phyloP scores from a whole-genome alignment of 2,888 invertebrate genomes.

The Parnassius glacialis region DNA sequence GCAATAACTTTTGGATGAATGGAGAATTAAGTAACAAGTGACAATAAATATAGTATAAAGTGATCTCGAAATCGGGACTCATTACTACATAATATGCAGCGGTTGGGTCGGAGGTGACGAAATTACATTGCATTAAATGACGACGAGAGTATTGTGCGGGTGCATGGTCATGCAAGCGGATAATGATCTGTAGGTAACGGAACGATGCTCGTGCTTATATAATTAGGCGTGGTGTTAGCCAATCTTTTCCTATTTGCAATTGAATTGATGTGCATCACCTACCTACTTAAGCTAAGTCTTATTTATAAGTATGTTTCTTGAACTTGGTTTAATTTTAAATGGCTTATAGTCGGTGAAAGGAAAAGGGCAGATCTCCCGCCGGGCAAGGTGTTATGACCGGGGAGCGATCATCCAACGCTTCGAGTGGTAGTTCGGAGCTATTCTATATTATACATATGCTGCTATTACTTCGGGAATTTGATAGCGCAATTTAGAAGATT shows the following conservation, averaged over 20 bases:
- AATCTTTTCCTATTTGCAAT: background rate
- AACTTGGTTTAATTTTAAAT: too few species aligned
- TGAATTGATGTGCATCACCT: background rate
- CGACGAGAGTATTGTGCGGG: conserved; percentile 39
- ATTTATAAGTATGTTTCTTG: too few species aligned
- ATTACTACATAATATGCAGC: conserved; percentile 24
- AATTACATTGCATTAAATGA: conserved; percentile 26
- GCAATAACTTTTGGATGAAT: conserved; percentile 11
- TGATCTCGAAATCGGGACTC: conserved; percentile 26
- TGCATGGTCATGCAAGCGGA: conserved; percentile 44
- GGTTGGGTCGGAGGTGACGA: conserved; percentile 20
- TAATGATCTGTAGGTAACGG: conserved; percentile 35
- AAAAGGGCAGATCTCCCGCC: too few species aligned
- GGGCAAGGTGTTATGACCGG: too few species aligned
- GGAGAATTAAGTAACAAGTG: conserved; percentile 24
- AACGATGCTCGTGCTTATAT: background rate
- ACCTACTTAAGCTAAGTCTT: too few species aligned
- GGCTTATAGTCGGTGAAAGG: too few species aligned
- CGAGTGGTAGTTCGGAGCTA: too few species aligned
- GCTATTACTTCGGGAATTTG: too few species aligned
- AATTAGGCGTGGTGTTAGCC: conserved; percentile 2
- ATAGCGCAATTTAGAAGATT: too few species aligned
- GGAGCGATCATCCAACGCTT: too few species aligned
- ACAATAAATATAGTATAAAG: conserved; percentile 25
- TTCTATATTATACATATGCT: too few species aligned